These are phyloP conservation scores for Molorchus minor DNA, from an alignment of 2,888 invertebrate genomes.

Conservation along the genomic window DNA sequence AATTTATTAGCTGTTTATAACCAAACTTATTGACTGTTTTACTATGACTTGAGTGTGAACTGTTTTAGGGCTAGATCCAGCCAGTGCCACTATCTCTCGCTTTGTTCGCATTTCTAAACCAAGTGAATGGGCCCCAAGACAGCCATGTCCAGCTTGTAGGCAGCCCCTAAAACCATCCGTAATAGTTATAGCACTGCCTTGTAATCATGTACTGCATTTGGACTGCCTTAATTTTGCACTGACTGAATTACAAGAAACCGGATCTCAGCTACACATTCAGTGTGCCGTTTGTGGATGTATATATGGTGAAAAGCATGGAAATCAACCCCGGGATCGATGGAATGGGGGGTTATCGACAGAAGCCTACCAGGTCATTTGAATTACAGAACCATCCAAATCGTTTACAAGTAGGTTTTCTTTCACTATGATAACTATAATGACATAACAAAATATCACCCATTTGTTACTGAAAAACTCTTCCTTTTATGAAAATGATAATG, in stretches of 20 bases:
- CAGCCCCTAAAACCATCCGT: conserved; percentile 68
- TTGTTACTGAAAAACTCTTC: no score
- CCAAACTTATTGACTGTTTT: neutral
- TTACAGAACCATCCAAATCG: conserved; percentile 81
- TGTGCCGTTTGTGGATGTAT: conserved; percentile 88
- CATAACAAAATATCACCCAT: no score
- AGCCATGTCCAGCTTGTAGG: conserved; percentile 77
- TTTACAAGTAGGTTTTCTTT: conserved; percentile 75
- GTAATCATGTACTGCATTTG: conserved; percentile 82
- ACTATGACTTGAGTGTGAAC: neutral
- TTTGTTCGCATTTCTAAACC: conserved; percentile 75
- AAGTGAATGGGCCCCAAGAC: conserved; percentile 73
- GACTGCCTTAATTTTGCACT: conserved; percentile 82
- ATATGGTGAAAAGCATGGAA: conserved; percentile 82
- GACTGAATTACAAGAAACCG: conserved; percentile 68
- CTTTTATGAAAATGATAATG: no score
- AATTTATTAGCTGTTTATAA: neutral
- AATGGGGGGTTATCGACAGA: conserved; percentile 77
- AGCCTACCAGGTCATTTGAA: conserved; percentile 75
- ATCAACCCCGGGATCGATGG: conserved; percentile 87
- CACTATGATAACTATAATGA: no score
- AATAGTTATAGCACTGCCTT: conserved; percentile 73
- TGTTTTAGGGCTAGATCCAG: conserved; percentile 65
- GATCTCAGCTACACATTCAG: conserved; percentile 74
- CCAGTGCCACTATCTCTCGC: conserved; percentile 72